These are phyloP conservation scores for Latrodectus geometricus DNA, from an alignment of 1,140 invertebrate genomes.

Conservation along the genomic window DNA sequence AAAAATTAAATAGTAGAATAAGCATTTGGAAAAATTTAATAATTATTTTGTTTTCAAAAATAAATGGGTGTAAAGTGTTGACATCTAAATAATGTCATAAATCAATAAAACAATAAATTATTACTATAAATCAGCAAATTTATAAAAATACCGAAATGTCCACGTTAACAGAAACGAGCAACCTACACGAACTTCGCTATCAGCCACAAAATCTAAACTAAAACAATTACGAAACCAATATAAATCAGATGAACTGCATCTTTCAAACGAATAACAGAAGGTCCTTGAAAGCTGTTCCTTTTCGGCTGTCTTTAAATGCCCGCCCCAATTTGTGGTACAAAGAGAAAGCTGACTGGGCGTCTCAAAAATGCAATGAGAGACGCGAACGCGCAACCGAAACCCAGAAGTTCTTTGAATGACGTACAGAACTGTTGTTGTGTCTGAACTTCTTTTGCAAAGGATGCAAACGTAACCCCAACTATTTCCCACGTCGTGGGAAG, in stretches of 20 bases:
- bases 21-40: no score
- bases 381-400: neutral
- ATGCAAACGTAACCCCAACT: neutral
- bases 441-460: neutral
- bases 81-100: no score
- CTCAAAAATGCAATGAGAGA: constrained; percentile 10
- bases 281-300: neutral
- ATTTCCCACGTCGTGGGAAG: constrained; percentile 9
- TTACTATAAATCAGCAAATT: no score
- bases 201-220: no score
- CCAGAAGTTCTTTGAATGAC: neutral
- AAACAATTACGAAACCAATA: no score
- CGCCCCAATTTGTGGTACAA: neutral
- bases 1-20: no score
- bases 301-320: neutral
- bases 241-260: neutral
- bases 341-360: constrained; percentile 8
- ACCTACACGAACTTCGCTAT: no score
- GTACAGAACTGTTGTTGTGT: constrained; percentile 15
- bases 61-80: no score
- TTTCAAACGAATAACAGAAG: neutral
- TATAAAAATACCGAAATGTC: no score
- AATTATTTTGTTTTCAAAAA: no score
- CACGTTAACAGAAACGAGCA: no score
- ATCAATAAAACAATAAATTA: no score